Conservation (phyloP, 2,797 vertebrate genomes). For the Muraenolepis orangiensis region DNA sequence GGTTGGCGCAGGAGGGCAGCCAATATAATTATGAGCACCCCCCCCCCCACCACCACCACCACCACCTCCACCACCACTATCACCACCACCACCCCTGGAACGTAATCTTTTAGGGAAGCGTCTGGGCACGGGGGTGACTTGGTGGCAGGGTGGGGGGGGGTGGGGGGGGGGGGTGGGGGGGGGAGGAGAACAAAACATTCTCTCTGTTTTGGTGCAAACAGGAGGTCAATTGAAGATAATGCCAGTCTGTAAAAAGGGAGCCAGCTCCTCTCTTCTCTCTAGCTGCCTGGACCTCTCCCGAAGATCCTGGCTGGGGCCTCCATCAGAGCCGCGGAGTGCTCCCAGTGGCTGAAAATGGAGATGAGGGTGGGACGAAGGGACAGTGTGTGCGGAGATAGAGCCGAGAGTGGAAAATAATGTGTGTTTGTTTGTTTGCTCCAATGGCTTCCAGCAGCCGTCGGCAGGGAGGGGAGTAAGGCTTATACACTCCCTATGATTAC, state of each 20-base stretch:
- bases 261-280: constrained; percentile 66
- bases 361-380: constrained; percentile 57
- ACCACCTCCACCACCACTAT: too few relatives aligned
- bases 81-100: constrained; percentile 70
- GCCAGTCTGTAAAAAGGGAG: constrained; percentile 61
- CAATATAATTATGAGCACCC: constrained; percentile 71
- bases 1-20: constrained; percentile 60
- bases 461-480: constrained; percentile 48
- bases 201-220: constrained; percentile 60
- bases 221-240: constrained; percentile 72
- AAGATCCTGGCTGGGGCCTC: constrained; percentile 67
- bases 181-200: constrained; percentile 70
- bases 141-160: constrained; percentile 37
- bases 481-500: constrained; percentile 45
- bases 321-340: constrained; percentile 66
- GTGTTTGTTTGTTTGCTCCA: constrained; percentile 68
- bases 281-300: constrained; percentile 64
- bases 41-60: too few relatives aligned
- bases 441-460: constrained; percentile 41
- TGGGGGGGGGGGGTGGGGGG: constrained; percentile 59
- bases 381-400: constrained; percentile 45
- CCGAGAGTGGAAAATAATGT: constrained; percentile 61
- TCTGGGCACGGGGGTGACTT: constrained; percentile 43
- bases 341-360: constrained; percentile 45
- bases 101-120: constrained; percentile 71